A percentile compares a stretch with the other conserved stretches of the same genome.
Evolutionary conservation across 1,140 invertebrate species (phyloP).

Genomic region (Laupala kohalensis): DNA sequence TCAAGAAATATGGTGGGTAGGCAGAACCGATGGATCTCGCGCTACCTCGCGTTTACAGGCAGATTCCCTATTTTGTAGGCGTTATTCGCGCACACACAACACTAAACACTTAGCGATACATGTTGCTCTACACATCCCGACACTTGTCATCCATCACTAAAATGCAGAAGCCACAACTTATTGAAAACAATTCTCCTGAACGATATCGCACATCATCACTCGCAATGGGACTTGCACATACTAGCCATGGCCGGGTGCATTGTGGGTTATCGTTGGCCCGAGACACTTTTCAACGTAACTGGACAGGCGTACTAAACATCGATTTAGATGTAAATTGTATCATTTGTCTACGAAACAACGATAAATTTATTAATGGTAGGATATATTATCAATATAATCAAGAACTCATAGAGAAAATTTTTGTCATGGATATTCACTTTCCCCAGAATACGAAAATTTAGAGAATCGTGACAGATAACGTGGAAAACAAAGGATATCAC

Average conservation of each 20-base stretch:
- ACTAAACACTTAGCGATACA: conserved; percentile 17
- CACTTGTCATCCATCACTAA: conserved; percentile 12
- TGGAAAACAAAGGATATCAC: too few species aligned
- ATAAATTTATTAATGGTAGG: too few species aligned
- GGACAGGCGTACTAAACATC: not conserved
- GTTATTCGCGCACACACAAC: conserved; percentile 12
- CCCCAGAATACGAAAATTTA: too few species aligned
- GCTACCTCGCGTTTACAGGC: conserved; percentile 16
- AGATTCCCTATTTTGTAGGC: conserved; percentile 19
- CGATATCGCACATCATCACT: conserved; percentile 4
- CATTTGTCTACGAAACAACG: too few species aligned
- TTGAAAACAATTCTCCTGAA: conserved; percentile 8
- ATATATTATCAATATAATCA: too few species aligned
- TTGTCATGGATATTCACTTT: too few species aligned
- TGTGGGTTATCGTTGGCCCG: conserved; percentile 4
- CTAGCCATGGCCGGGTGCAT: conserved; percentile 7
- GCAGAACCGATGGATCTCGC: conserved; percentile 21
- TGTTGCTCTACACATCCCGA: conserved; percentile 7
- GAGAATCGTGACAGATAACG: too few species aligned
- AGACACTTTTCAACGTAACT: not conserved
- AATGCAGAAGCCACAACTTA: conserved; percentile 3
- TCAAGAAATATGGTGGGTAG: conserved; percentile 24
- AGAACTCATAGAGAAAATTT: too few species aligned
- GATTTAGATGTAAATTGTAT: not conserved
- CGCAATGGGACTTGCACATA: conserved; percentile 1